Evolutionary conservation across 2,888 invertebrate species (phyloP), one percentile per base, ranked within the genome.

Genomic region (Saturnia japonica): DNA sequence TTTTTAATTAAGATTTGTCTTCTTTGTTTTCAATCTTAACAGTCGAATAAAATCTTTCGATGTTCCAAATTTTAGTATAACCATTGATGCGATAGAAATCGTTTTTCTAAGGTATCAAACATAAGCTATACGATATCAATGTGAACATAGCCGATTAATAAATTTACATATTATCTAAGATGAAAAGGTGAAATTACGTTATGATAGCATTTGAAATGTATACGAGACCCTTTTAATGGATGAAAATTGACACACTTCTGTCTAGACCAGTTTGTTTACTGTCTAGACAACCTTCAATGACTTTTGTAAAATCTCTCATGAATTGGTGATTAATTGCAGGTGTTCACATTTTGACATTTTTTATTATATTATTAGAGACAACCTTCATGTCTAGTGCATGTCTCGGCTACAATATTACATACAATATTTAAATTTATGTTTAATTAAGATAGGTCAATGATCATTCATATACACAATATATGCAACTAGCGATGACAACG

Each of bases 181-280:
- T 0, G 3, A 12, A 60, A 25, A 60, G 25, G 8, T 22, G 22
- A 28, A 28, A 12, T 60, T 60, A 60, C 28, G 25, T 28, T 28
- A 2, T 60, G 28, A 12, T 14, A 57, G 1, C 25, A 14, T 12
- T 11, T 25, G 11, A 60, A 25, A 60, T 60, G 14, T 28, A 28
- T 60, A 28, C 25, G 28, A 28, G 25, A 60, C 57, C 25, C 25
- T 28, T 60, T 60, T 22, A 16, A 28, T 60, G 25, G 25, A 60
- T 25, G 12, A 25, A 60, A 60, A 60, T 28, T 60, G 25, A 28
- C 28, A 60, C 57, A 60, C 14, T 14, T n/a, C 12, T 40, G 40
- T 64, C 64, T 64, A 64, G 64, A 64, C 64, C 25, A 57, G 14
- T 40, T n/a, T 64, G 40, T 64, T 64, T 64, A 64, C 64, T 40